Base-by-base conservation (phyloP, 2,888 invertebrate species). In the Netelia fuscicornis region DNA sequence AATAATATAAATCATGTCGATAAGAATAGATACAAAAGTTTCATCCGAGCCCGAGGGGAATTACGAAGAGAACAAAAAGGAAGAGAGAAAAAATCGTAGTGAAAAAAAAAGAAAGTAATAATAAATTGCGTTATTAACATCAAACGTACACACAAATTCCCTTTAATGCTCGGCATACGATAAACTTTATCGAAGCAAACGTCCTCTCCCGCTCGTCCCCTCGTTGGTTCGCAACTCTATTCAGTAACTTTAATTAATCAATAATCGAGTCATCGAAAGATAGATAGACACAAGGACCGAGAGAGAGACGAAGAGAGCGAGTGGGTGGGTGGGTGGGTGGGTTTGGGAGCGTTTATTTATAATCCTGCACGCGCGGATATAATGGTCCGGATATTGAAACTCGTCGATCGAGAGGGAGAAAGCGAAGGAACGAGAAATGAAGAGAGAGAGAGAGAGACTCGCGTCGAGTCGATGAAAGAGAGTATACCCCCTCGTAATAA, bases 351-450 rank as follows among this genome's bases (percentile, higher is more conserved):
- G 56, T 44, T 25, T 37, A 54, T 44, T 25, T 78, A 64, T 75
- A 74, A 64, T 54, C 54, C 23, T 75, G 23, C 79, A 37, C 65
- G 72, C 70, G 30, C 68, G 64, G 48, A 79, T 72, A 75, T 75
- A 83, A 83, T 71, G 70, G 74, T 58, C 68, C 83, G 83, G 83
- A 83, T 83, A 83, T 83, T 83, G 83, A 79, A 83, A 83, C 74
- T 80, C 64, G 20, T 67, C 80, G 48, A 58, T 42, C 70, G 44
- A 23, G 17, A 56, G 48, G 23, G 25, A 65, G 75, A 54, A 62
- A 60, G 48, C 25, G 37, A 11, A 52, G 20, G 60, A 37, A 60
- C 17, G 58, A 13, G 30, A 30, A 11, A 58, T 44, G 17, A 17
- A 60, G 83, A 72, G 72, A 54, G 54, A 42, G 54, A 42, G 65